Evolutionary conservation across 2,113 vertebrate species (phyloP).

Genomic region (Anas platyrhynchos): DNA sequence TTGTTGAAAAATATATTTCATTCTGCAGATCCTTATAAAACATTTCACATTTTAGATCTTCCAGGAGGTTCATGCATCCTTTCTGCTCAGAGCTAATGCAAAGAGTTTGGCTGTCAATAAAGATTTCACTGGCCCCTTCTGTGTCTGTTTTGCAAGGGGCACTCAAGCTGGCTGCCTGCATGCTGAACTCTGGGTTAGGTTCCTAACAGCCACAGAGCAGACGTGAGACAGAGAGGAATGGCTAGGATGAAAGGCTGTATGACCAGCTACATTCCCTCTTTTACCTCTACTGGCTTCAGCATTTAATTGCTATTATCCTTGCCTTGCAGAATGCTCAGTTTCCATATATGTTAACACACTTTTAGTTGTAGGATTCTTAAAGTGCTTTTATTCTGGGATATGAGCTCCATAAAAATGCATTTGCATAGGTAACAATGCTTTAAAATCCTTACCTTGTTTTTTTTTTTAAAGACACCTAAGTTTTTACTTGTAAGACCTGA

Average conservation of each 20-base stretch:
- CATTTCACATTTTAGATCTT: background rate
- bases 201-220: background rate
- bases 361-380: background rate
- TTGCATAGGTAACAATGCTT: background rate
- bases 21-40: background rate
- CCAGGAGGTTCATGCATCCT: background rate
- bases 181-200: background rate
- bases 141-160: background rate
- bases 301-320: background rate
- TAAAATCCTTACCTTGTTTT: background rate
- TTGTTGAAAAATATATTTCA: background rate
- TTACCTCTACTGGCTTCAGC: background rate
- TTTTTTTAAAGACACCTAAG: background rate
- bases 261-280: background rate
- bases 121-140: background rate
- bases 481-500: background rate
- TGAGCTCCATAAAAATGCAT: background rate
- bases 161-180: background rate
- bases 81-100: background rate
- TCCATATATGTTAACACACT: background rate
- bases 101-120: background rate
- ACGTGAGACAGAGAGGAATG: background rate
- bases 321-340: background rate
- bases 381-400: background rate
- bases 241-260: fast-evolving